A percentile compares a stretch with the other conserved stretches of the same genome.
phyloP scores from a whole-genome alignment of 2,888 invertebrate species.

The Drosophila diplacantha region DNA sequence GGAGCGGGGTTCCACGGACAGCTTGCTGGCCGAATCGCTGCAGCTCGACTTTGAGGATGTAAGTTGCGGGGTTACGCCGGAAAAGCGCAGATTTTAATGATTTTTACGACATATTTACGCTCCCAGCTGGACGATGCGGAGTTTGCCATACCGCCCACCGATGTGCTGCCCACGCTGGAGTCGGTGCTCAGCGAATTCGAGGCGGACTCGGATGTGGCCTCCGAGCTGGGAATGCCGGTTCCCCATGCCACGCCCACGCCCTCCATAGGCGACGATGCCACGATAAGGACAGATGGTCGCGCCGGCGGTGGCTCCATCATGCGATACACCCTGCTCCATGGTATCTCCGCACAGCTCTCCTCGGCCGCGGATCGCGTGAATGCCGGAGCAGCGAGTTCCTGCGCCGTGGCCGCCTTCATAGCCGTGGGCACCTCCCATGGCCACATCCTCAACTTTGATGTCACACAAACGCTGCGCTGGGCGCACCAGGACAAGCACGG shows the following conservation, averaged over 20 bases:
- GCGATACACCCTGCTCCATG: slow-evolving; percentile 89
- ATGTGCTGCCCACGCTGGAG: slow-evolving; percentile 86
- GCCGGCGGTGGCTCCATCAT: slow-evolving; percentile 80
- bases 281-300: slow-evolving; percentile 78
- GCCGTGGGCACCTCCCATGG: slow-evolving; percentile 98
- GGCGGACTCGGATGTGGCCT: slow-evolving; percentile 81
- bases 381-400: slow-evolving; percentile 91
- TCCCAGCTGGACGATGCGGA: slow-evolving; percentile 87
- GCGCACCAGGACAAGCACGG: slow-evolving; percentile 83
- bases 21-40: slow-evolving; percentile 80
- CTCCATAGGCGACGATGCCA: slow-evolving; percentile 74
- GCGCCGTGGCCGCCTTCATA: slow-evolving; percentile 87
- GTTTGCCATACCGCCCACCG: slow-evolving; percentile 88
- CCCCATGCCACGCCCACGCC: slow-evolving; percentile 77
- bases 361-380: slow-evolving; percentile 93
- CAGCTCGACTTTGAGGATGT: slow-evolving; percentile 86
- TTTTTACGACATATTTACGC: neutral
- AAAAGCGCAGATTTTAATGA: neutral
- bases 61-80: slow-evolving; percentile 22
- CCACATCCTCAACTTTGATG: slow-evolving; percentile 90
- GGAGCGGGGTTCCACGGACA: slow-evolving; percentile 84
- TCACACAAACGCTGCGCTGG: slow-evolving; percentile 92
- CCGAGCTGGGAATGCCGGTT: slow-evolving; percentile 71
- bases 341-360: slow-evolving; percentile 90
- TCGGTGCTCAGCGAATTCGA: slow-evolving; percentile 88